Base-by-base conservation (phyloP, 1,140 invertebrate species). In the Dysdera silvatica region DNA sequence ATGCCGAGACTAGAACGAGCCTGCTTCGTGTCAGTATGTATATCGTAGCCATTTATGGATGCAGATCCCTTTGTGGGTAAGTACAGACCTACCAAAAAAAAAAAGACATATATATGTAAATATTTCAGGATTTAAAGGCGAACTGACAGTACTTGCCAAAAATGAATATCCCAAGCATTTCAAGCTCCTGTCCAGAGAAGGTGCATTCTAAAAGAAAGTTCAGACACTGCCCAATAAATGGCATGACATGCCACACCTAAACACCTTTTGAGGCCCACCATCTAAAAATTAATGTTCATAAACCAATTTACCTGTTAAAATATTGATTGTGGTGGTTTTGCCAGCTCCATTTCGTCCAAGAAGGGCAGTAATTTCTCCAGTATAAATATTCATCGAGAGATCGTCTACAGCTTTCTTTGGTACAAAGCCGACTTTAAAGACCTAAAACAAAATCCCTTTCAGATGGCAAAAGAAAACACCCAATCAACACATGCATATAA, bases 1-100 rank as follows among this genome's bases (percentile, higher is more conserved):
- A 93, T 77, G 0, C 92, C 92, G 0, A 94, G 76, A 62, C 84
- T 85, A 43, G 78, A 74, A n/a, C 89, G 79, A 3, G 88, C 86
- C 24, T 71, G 65, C 8, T 73, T 68, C 26, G 78, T 77, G 47
- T 82, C 72, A 29, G 72, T 79, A 24, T 74, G 70, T 43, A 87
- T 80, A 71, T 86, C 82, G 69, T 81, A 82, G 24, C 84, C 87
- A 68, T 85, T 83, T 4, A 92, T 77, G 29, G 76, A 73, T 8
- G 88, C 84, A 16, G 80, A 80, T 4, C 88, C 88, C 53, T 75
- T 78, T 0, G 83, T 82, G n/a, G 87, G 83, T 3, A 82, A 79
- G 35, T 84, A 79, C 71, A 90, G 81, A 32, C 88, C 87, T 85
- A 64, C 28, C 62, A 68, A 55, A 61, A 69, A 35, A 65, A 61